Base-by-base conservation (phyloP, 2,797 vertebrate species). In the Xenentodon cancila region DNA sequence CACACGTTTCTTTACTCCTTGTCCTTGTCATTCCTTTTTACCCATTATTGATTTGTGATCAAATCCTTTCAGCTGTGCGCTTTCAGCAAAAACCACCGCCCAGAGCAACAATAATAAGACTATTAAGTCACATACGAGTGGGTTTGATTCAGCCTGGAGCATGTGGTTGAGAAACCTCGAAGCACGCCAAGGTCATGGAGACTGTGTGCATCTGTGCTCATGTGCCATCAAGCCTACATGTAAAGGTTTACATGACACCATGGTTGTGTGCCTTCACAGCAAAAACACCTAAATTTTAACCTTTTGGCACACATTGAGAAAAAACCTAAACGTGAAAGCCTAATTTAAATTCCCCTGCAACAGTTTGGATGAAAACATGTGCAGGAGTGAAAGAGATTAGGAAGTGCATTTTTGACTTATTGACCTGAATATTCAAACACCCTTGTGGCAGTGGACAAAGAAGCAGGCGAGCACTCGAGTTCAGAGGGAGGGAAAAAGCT, bases 371-470 rank as follows among this genome's bases (percentile, higher is more conserved):
- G 73, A 53, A 20, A 80, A 21, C 64, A 56, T 66, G 66, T 58
- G 71, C 45, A 70, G 60, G 40, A 77, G 71, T n/a, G 11, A 61
- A 65, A 19, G 65, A 76, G 68, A 79, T 18, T 79, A 79, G 75
- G 76, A 81, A 80, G 79, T 57, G 66, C 37, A 57, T 75, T 82
- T 77, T 76, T 79, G 49, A 76, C 75, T 87, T 78, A 64, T 84
- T 78, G 80, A 86, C 85, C 88, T 86, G 82, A 86, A 88, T 89
- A 86, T 88, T 85, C 75, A 88, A 89, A 83, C 64, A 68, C 16
- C 77, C 81, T 71, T 48, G 58, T 89, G 84, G 86, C 74, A 68
- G 43, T 71, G 82, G 83, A 85, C 84, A 71, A 84, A 77, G 73
- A 80, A 79, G 30, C 46, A 60, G 58, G 66, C 59, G 45, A 82